These are phyloP conservation scores for Planiliza haematocheilus DNA, from an alignment of 2,113 vertebrate species.

Conservation along the genomic window DNA sequence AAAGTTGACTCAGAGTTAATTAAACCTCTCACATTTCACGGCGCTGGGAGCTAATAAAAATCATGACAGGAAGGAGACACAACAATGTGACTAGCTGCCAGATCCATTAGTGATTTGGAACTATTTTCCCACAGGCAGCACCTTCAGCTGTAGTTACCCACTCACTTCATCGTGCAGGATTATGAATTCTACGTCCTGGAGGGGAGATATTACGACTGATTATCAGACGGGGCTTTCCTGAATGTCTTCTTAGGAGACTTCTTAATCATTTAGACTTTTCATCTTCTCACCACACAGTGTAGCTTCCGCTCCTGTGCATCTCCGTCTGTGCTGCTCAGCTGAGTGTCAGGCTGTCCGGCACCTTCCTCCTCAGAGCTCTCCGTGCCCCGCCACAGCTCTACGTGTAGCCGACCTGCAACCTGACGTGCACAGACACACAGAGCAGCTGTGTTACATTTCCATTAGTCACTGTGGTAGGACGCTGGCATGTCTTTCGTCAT, in stretches of 20 bases:
- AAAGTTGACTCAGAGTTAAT: constrained; percentile 15
- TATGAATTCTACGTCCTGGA: not conserved
- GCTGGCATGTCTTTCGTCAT: not conserved
- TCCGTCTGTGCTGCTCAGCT: constrained; percentile 77
- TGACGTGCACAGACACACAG: constrained; percentile 62
- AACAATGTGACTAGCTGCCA: constrained; percentile 6
- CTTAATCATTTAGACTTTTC: not conserved
- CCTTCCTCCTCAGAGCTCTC: constrained; percentile 84
- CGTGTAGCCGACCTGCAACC: constrained; percentile 92
- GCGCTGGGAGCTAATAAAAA: not conserved
- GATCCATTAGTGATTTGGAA: constrained; percentile 21
- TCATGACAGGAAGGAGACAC: not conserved
- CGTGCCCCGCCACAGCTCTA: constrained; percentile 89
- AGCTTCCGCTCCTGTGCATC: constrained; percentile 88
- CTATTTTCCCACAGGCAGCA: constrained; percentile 1
- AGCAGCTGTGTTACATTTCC: too few relatives aligned
- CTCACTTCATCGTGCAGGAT: not conserved
- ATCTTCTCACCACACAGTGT: constrained; percentile 89
- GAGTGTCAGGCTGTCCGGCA: constrained; percentile 28
- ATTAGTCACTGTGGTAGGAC: not conserved
- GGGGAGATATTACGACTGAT: not conserved
- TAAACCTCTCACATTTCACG: constrained; percentile 16
- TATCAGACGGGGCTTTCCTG: not conserved
- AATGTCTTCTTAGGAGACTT: not conserved
- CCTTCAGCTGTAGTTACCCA: not conserved